Percentiles rank a stretch among this genome's conserved stretches.
phyloP scores from a whole-genome alignment of 1,140 invertebrate genomes.

The Sarcophaga bullata region DNA sequence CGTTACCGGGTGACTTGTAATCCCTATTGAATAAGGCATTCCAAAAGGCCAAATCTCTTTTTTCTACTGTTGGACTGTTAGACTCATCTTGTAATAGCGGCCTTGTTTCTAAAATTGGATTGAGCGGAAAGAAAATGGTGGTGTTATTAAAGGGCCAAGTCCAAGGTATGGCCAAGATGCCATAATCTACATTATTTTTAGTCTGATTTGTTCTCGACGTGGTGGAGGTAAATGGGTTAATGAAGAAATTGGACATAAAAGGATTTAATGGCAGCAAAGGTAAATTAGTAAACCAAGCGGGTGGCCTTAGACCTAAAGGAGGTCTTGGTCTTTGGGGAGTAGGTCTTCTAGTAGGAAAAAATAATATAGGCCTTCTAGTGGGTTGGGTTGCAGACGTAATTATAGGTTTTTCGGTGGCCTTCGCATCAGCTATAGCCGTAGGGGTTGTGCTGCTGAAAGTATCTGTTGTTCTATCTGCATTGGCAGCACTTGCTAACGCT shows the following conservation, averaged over 20 bases:
- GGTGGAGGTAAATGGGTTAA: neutral
- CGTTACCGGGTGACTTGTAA: neutral
- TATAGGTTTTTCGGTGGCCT: neutral
- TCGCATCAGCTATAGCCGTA: no score
- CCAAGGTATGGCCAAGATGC: neutral
- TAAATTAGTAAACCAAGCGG: neutral
- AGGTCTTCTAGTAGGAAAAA: neutral
- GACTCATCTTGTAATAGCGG: neutral
- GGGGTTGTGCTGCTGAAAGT: no score
- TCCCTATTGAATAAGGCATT: neutral
- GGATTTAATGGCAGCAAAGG: neutral
- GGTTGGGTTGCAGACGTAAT: neutral
- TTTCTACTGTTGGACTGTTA: neutral
- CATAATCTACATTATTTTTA: neutral
- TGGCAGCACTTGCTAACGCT: no score
- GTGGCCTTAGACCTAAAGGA: neutral
- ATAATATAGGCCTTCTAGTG: neutral
- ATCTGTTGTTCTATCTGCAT: no score
- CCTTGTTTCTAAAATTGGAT: neutral
- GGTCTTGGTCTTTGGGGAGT: neutral
- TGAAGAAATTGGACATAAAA: neutral
- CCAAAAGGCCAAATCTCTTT: conserved; percentile 8
- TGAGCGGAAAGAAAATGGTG: neutral
- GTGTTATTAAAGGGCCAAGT: neutral
- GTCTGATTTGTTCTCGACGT: neutral